Conservation (phyloP, 2,797 vertebrate genomes). For the Ctenopoma multispine region DNA sequence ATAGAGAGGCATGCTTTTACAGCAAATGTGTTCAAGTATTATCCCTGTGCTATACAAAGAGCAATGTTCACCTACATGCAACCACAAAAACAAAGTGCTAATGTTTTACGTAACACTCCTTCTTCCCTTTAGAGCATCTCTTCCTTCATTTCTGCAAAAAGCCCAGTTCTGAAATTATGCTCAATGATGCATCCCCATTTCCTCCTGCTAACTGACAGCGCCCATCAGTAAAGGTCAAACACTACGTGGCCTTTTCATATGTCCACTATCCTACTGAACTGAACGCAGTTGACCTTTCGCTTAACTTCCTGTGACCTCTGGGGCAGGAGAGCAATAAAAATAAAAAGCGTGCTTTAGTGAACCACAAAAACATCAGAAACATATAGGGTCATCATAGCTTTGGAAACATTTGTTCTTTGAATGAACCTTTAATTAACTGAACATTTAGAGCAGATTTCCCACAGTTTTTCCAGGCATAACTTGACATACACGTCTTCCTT, state of each 20-base stretch:
- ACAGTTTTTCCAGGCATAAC: too few species aligned
- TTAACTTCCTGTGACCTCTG: constrained; percentile 68
- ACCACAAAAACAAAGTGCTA: constrained; percentile 1
- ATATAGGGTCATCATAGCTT: constrained; percentile 13
- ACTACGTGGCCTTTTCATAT: constrained; percentile 69
- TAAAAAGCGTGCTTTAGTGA: constrained; percentile 8
- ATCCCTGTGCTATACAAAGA: not conserved
- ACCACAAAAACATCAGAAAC: constrained; percentile 15
- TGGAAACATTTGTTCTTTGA: constrained; percentile 23
- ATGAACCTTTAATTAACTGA: constrained; percentile 5
- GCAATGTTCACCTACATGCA: not conserved
- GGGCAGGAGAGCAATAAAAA: constrained; percentile 29
- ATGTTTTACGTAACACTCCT: not conserved
- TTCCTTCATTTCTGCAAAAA: constrained; percentile 23
- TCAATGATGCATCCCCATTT: constrained; percentile 32
- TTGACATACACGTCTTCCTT: too few species aligned
- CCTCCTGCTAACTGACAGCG: not conserved
- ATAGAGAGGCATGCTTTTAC: not conserved
- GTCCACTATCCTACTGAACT: constrained; percentile 49
- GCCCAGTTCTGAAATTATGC: constrained; percentile 8
- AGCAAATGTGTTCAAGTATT: constrained; percentile 13
- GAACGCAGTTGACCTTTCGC: constrained; percentile 72
- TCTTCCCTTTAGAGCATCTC: not conserved
- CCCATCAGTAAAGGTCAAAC: constrained; percentile 71
- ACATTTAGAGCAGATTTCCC: not conserved